Conservation (phyloP, 2,113 vertebrate genomes). For the Campylomormyrus numenius region DNA sequence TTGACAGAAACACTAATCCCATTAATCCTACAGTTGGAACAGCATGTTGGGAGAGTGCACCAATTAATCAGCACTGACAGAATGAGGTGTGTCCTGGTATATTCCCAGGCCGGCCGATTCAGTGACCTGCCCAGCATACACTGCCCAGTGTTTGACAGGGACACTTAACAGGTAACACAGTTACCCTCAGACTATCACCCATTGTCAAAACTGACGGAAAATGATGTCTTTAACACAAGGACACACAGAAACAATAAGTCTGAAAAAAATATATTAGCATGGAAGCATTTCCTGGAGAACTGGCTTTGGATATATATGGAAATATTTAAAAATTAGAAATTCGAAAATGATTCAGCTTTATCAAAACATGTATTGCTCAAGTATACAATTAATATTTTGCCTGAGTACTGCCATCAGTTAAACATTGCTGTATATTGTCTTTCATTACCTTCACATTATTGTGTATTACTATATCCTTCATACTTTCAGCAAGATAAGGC, state of each 20-base stretch:
- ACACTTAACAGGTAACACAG: not conserved
- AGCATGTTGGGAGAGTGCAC: constrained; percentile 29
- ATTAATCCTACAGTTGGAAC: constrained; percentile 32
- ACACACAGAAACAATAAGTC: not conserved
- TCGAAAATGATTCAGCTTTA: not conserved
- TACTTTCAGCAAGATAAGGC: not conserved
- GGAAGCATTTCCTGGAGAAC: not conserved
- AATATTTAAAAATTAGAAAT: not conserved
- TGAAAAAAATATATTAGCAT: not conserved
- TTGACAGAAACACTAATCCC: constrained; percentile 40
- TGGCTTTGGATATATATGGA: not conserved
- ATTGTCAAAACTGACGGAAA: not conserved
- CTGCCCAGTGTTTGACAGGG: constrained; percentile 34
- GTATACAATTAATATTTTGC: not conserved
- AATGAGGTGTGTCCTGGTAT: constrained; percentile 45
- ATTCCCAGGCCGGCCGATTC: constrained; percentile 37
- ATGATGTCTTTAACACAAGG: not conserved
- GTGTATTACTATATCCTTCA: not conserved
- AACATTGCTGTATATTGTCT: not conserved
- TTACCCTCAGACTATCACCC: not conserved
- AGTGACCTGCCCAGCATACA: constrained; percentile 27
- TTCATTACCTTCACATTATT: not conserved
- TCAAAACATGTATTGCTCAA: not conserved
- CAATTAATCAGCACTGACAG: constrained; percentile 50
- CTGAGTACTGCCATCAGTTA: not conserved